Evolutionary conservation across 2,113 vertebrate species (phyloP), one percentile per base, ranked within the genome.

Genomic region (Paramisgurnus dabryanus): DNA sequence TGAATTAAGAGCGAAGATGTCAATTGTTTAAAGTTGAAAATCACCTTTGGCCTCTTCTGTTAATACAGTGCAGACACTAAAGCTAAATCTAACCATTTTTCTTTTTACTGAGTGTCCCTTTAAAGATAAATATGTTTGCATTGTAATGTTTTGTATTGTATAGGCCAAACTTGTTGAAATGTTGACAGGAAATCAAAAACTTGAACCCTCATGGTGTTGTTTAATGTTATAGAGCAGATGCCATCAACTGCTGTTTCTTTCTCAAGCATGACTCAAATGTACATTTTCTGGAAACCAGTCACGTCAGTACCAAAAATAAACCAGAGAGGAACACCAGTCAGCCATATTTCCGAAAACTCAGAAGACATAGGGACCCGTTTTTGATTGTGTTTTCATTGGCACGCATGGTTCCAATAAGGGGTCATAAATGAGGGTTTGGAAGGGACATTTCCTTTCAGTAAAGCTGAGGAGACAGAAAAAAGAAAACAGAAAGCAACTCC

Each of bases 401-500:
- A 49, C 57, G 64, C 57, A 67, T 80, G 76, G 64, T 65, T 61
- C 45, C 15, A 40, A 34, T 55, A 18, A 68, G 60, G 5, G 47
- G 34, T 47, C 72, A 61, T 79, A 68, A 72, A 70, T 64, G 22
- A 39, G 50, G 61, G 58, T 34, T 34, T 34, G 45, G 61, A 72
- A 45, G 65, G 45, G 53, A 45, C 13, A 80, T 34, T 71, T 79
- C 70, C 69, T 75, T 67, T 73, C 80, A 69, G 66, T 76, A 77
- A 61, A 68, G 53, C 40, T 18, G 67, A 66, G 45, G 68, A 76
- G 60, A 40, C 15, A 49, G 60, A 68, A 41, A 39, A 78, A 53
- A 27, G 43, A 76, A 71, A 79, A 70, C 61, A 49, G 47, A 60
- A 49, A 76, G 39, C 7, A 55, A 55, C 63, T 63, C 34, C 4